phyloP scores from a whole-genome alignment of 2,113 vertebrate genomes.

The Gopherus evgoodei region DNA sequence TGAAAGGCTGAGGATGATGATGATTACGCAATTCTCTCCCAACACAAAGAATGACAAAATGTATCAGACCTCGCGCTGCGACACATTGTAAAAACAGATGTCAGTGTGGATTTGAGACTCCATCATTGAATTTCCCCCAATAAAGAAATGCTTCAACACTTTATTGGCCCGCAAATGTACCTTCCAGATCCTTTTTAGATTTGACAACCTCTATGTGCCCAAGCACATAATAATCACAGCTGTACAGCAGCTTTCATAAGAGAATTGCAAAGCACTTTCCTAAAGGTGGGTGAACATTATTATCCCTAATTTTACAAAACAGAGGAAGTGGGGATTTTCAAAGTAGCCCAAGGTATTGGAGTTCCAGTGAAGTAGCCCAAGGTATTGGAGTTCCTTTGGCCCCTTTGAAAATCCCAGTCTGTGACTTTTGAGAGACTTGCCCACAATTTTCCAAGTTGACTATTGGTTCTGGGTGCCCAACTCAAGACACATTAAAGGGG shows the following conservation, averaged over 20 bases:
- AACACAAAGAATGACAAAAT: conserved; percentile 50
- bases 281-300: neutral
- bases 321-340: neutral
- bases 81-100: conserved; percentile 63
- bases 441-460: neutral
- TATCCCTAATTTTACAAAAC: neutral
- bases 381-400: too few species aligned
- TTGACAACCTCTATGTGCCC: conserved; percentile 46
- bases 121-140: conserved; percentile 41
- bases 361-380: too few species aligned
- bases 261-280: conserved; percentile 55
- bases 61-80: conserved; percentile 47
- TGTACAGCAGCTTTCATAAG: neutral
- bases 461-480: neutral
- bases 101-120: conserved; percentile 41
- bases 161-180: conserved; percentile 55
- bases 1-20: conserved; percentile 60
- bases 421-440: neutral
- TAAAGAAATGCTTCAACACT: conserved; percentile 57
- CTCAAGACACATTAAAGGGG: neutral
- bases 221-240: conserved; percentile 35
- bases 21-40: conserved; percentile 26
- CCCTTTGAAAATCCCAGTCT: neutral
- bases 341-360: neutral
- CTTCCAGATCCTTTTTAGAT: conserved; percentile 65